Evolutionary conservation across 1,140 invertebrate species (phyloP).

Genomic region (Calosoma granatense): DNA sequence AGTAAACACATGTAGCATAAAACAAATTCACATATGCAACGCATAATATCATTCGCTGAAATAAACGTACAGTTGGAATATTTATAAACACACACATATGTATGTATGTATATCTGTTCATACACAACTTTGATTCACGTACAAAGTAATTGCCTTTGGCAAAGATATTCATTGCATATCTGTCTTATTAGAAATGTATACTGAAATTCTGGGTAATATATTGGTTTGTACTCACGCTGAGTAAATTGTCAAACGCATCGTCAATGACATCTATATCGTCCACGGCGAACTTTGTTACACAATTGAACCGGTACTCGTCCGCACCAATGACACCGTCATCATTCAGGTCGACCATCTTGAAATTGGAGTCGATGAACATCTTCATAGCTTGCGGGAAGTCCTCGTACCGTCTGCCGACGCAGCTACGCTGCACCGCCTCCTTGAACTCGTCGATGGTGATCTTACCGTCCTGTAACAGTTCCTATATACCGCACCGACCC

Average conservation of each 20-base stretch:
- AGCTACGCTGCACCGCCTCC: constrained; percentile 65
- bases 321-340: constrained; percentile 65
- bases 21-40: too few relatives aligned
- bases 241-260: constrained; percentile 62
- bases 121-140: too few relatives aligned
- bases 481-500: constrained; percentile 13
- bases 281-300: constrained; percentile 64
- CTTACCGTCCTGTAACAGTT: constrained; percentile 58
- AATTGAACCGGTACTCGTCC: constrained; percentile 74
- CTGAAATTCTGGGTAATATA: too few relatives aligned
- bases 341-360: constrained; percentile 69
- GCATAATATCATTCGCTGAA: too few relatives aligned
- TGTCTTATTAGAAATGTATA: too few relatives aligned
- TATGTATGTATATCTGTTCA: too few relatives aligned
- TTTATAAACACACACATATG: too few relatives aligned
- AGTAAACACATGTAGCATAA: too few relatives aligned
- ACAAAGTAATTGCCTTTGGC: too few relatives aligned
- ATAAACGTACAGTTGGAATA: too few relatives aligned
- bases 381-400: constrained; percentile 72
- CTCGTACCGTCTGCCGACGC: constrained; percentile 64
- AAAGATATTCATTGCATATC: too few relatives aligned
- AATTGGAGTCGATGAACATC: constrained; percentile 73
- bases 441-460: constrained; percentile 75
- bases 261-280: constrained; percentile 63
- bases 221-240: constrained; percentile 70